These are phyloP conservation scores for Crax fasciolata DNA, from an alignment of 2,797 vertebrate genomes.

Conservation along the genomic window DNA sequence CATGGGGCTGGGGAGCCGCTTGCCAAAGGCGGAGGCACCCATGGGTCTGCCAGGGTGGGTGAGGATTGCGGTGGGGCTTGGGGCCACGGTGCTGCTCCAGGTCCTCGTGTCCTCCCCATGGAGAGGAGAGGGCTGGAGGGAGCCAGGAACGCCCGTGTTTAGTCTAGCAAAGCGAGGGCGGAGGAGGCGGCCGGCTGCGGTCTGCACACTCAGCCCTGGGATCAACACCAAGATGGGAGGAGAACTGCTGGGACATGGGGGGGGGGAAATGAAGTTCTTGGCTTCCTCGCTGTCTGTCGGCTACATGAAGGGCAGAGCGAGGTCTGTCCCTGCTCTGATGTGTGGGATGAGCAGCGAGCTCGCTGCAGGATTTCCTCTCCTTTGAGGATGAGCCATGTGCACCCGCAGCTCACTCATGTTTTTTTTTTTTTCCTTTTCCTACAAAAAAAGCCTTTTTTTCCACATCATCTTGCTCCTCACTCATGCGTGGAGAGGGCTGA, in stretches of 20 bases:
- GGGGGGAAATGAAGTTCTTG: neutral
- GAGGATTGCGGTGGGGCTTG: rapidly evolving
- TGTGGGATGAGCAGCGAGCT: rapidly evolving
- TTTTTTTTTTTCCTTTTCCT: too few relatives aligned
- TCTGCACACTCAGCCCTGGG: neutral
- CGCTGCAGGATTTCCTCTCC: neutral
- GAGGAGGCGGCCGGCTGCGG: neutral
- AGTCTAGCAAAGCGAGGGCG: neutral
- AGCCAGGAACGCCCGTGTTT: neutral
- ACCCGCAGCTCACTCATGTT: rapidly evolving
- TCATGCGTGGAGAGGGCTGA: neutral
- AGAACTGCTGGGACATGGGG: rapidly evolving
- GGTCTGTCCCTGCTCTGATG: neutral
- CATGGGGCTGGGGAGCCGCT: rapidly evolving
- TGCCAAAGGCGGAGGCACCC: neutral
- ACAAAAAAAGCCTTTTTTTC: neutral
- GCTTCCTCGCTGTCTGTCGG: rapidly evolving
- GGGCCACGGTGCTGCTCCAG: rapidly evolving
- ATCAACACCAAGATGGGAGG: rapidly evolving
- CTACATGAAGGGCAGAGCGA: rapidly evolving
- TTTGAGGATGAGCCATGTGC: rapidly evolving
- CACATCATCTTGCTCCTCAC: neutral
- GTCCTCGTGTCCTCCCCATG: too few relatives aligned
- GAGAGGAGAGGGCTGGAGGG: neutral
- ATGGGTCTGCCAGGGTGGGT: rapidly evolving